Base-by-base conservation (phyloP, 2,113 vertebrate genomes). In the Dinomys branickii region DNA sequence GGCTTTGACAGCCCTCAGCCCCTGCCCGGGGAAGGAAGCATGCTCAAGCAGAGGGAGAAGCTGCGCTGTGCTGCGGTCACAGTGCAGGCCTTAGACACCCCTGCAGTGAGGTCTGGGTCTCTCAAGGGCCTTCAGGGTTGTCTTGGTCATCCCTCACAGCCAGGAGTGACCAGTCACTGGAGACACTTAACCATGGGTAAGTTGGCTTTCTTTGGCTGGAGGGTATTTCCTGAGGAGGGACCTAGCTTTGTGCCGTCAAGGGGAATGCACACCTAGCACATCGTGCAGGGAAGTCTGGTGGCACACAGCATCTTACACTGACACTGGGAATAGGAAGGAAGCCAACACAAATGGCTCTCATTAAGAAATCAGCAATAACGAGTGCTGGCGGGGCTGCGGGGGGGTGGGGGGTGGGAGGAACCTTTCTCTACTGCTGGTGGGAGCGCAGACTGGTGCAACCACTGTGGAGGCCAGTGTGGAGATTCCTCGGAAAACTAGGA, bases 71-170 rank as follows among this genome's bases (percentile, higher is more conserved):
- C 12, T 44, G 13, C 7, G 6, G 41, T 59, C 54, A 8, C 38
- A 65, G 2, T 1, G 2, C 19, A 71, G 35, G 38, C 7, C n/a
- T 58, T 50, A 28, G 22, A 59, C 52, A 22, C 0, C 20, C 63
- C 56, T 56, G 7, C 1, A 0, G 14, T 26, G 41, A 83, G 56
- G 5, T 47, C 47, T 16, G 35, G 11, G 33, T 71, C 61, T 41
- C 47, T 19, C 0, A 0, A 1, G 22, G 4, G 1, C 17, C 63
- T 44, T 56, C n/a, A 3, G 0, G 22, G 69, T 67, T 77, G 44
- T 2, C 41, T 50, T 10, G 1, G 17, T 26, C 24, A 50, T 50
- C 7, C 0, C 10, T n/a, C 12, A 50, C 9, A 13, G 28, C 47
- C 77, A 47, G 52, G 7, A 26, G 1, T 7, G 28, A 6, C 35